phyloP scores from a whole-genome alignment of 2,888 invertebrate species.

The Cataglyphis albicans region DNA sequence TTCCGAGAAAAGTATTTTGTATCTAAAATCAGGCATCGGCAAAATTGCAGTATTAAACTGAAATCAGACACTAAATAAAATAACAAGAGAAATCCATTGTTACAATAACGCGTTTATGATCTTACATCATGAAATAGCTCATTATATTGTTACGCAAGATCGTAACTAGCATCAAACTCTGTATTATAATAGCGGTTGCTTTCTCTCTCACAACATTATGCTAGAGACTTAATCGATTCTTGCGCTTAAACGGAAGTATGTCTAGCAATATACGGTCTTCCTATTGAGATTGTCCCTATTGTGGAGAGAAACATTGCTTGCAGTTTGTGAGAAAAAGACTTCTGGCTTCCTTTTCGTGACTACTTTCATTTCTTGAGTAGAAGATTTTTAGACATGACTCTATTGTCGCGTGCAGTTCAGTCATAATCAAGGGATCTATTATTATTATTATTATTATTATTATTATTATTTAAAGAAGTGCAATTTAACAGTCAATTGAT shows the following conservation, averaged over 20 bases:
- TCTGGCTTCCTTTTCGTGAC: conserved; percentile 22
- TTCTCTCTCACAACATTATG: not conserved
- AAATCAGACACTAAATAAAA: not conserved
- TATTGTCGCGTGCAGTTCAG: not conserved
- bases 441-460: conserved; percentile 3
- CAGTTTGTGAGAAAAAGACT: conserved; percentile 5
- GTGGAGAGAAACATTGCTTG: conserved; percentile 4
- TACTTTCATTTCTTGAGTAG: conserved; percentile 57
- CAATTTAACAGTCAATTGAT: not conserved
- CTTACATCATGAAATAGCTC: not conserved
- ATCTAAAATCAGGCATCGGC: not conserved
- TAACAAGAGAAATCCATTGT: not conserved
- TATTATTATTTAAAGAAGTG: not conserved
- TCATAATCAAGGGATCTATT: not conserved
- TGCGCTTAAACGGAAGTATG: not conserved
- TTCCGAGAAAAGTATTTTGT: not conserved
- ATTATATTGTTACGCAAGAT: conserved; percentile 9
- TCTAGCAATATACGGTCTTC: conserved; percentile 13
- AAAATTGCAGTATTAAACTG: not conserved
- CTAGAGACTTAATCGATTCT: not conserved
- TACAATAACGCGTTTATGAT: not conserved
- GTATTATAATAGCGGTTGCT: conserved; percentile 1
- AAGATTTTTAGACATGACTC: conserved; percentile 38
- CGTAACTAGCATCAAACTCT: not conserved
- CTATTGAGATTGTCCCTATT: not conserved